phyloP scores from a whole-genome alignment of 2,888 invertebrate genomes.

The Slavum lentiscoides region DNA sequence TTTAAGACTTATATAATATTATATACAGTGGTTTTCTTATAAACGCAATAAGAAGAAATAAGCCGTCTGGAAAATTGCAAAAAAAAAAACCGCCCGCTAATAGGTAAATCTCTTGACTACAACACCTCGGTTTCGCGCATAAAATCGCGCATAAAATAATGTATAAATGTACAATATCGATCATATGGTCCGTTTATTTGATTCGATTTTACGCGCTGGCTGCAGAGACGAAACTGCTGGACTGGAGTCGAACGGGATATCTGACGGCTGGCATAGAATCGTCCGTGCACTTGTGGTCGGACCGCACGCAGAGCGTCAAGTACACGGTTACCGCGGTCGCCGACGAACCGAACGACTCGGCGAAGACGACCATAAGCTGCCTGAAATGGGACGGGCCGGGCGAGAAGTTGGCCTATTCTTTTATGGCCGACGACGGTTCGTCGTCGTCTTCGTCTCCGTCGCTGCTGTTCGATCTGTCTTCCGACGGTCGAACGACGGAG shows the following conservation, averaged over 20 bases:
- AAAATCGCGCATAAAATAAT: too few relatives aligned
- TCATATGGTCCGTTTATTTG: too few relatives aligned
- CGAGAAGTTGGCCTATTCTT: slow-evolving; percentile 25
- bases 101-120: too few relatives aligned
- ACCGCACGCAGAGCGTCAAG: slow-evolving; percentile 23
- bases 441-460: not conserved
- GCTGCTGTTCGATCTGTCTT: not conserved
- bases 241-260: slow-evolving; percentile 46
- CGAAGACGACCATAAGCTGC: not conserved
- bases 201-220: too few relatives aligned
- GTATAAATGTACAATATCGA: too few relatives aligned
- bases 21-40: too few relatives aligned
- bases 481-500: not conserved
- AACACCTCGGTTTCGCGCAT: too few relatives aligned
- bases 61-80: too few relatives aligned
- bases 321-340: not conserved
- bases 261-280: slow-evolving; percentile 41
- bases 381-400: slow-evolving; percentile 35
- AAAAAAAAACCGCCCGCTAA: too few relatives aligned
- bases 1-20: too few relatives aligned
- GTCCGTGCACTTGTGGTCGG: slow-evolving; percentile 40
- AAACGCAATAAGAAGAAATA: too few relatives aligned
- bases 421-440: not conserved
- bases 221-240: slow-evolving; percentile 29
- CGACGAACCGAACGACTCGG: not conserved